These are phyloP conservation scores for Anhinga rufa DNA, from an alignment of 2,113 vertebrate species.

Conservation along the genomic window DNA sequence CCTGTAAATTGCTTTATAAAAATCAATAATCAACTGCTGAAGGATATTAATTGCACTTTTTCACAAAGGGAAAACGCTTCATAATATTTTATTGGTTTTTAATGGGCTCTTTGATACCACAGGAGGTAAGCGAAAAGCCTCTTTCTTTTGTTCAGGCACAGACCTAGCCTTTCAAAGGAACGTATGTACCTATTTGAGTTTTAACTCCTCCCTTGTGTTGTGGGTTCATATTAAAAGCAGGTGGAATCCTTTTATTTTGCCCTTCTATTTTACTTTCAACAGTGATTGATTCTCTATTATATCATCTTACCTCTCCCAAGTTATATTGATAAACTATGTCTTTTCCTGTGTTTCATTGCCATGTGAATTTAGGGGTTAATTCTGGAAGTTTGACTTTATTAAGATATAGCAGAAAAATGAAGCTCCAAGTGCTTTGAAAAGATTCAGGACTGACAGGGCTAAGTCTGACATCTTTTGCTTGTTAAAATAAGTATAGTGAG, in stretches of 20 bases:
- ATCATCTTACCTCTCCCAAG: neutral
- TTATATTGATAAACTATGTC: neutral
- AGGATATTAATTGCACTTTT: slow-evolving; percentile 41
- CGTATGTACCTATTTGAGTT: neutral
- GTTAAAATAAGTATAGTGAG: neutral
- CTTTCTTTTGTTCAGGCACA: slow-evolving; percentile 31
- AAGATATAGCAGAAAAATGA: neutral
- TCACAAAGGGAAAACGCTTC: slow-evolving; percentile 13
- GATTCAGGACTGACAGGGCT: neutral
- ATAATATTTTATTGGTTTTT: slow-evolving; percentile 39
- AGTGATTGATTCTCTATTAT: neutral
- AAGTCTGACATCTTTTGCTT: neutral
- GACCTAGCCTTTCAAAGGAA: slow-evolving; percentile 19
- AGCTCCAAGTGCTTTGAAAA: neutral
- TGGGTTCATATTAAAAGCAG: neutral
- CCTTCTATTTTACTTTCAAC: slow-evolving; percentile 22
- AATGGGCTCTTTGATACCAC: slow-evolving; percentile 45
- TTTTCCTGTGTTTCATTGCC: neutral
- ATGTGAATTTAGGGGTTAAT: neutral
- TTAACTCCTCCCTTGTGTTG: slow-evolving; percentile 26
- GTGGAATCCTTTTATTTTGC: slow-evolving; percentile 9
- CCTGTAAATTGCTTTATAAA: slow-evolving; percentile 49
- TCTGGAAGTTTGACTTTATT: neutral
- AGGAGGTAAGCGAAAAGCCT: slow-evolving; percentile 21
- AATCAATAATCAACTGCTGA: slow-evolving; percentile 44